A percentile compares a stretch with the other conserved stretches of the same genome.
phyloP scores from a whole-genome alignment of 2,113 vertebrate genomes.

The Eira barbara region DNA sequence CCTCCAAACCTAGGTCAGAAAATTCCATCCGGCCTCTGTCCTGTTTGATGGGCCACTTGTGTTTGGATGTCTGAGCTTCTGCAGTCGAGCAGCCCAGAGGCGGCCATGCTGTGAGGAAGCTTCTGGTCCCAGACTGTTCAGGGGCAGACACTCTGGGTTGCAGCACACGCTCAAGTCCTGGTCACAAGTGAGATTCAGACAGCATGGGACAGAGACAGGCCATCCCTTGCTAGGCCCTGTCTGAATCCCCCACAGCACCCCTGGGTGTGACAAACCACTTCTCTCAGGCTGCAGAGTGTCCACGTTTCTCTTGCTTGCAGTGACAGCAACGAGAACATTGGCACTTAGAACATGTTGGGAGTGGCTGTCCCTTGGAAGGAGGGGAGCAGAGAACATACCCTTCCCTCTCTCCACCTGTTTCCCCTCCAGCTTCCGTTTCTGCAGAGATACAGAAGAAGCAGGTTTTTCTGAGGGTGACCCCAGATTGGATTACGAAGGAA shows the following conservation, averaged over 20 bases:
- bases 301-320: not conserved
- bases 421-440: not conserved
- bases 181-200: not conserved
- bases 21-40: not conserved
- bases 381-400: not conserved
- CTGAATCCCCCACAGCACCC: no score
- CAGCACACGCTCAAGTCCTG: not conserved
- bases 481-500: not conserved
- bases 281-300: no score
- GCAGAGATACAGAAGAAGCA: not conserved
- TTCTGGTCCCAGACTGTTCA: accelerated
- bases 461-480: not conserved
- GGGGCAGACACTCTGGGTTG: accelerated
- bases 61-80: not conserved
- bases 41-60: not conserved
- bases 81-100: not conserved
- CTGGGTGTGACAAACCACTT: no score
- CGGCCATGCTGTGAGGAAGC: not conserved
- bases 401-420: not conserved
- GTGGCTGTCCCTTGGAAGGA: not conserved
- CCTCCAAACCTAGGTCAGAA: not conserved
- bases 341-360: not conserved
- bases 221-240: no score
- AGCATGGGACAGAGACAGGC: no score
- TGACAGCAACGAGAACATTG: accelerated